Evolutionary conservation across 2,113 vertebrate genomes (phyloP).

Genomic region (Nerophis ophidion): DNA sequence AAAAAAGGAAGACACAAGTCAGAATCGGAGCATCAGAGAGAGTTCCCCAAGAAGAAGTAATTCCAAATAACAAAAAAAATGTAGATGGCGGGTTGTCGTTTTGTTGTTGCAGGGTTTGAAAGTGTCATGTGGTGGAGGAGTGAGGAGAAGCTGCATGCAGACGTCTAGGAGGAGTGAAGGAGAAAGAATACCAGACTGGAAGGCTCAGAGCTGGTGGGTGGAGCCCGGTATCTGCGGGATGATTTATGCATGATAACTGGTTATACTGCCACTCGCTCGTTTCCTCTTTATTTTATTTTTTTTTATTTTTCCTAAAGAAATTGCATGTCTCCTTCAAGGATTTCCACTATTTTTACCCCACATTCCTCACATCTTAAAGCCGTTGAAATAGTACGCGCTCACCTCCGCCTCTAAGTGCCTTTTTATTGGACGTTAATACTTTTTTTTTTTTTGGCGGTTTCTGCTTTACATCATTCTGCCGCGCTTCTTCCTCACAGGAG

Average conservation of each 20-base stretch:
- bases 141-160: constrained; percentile 15
- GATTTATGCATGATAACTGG: constrained; percentile 32
- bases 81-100: no score
- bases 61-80: constrained; percentile 16
- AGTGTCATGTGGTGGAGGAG: not conserved
- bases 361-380: constrained; percentile 2
- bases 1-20: not conserved
- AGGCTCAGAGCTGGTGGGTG: constrained; percentile 55
- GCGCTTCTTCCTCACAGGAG: not conserved
- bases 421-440: constrained; percentile 42
- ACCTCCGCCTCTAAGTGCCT: constrained; percentile 27
- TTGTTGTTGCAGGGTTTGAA: not conserved
- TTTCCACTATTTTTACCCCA: not conserved
- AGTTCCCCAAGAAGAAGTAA: constrained; percentile 8
- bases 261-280: constrained; percentile 17
- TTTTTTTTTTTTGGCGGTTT: constrained; percentile 10
- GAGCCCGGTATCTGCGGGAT: constrained; percentile 29
- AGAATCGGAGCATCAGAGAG: constrained; percentile 20
- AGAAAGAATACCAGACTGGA: constrained; percentile 46
- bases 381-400: not conserved
- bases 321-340: constrained; percentile 10
- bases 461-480: constrained; percentile 24
- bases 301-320: constrained; percentile 15
- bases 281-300: not conserved
- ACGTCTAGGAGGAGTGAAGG: constrained; percentile 48